Evolutionary conservation across 1,140 invertebrate species (phyloP).

Genomic region (Pemphigus obesinymphae): DNA sequence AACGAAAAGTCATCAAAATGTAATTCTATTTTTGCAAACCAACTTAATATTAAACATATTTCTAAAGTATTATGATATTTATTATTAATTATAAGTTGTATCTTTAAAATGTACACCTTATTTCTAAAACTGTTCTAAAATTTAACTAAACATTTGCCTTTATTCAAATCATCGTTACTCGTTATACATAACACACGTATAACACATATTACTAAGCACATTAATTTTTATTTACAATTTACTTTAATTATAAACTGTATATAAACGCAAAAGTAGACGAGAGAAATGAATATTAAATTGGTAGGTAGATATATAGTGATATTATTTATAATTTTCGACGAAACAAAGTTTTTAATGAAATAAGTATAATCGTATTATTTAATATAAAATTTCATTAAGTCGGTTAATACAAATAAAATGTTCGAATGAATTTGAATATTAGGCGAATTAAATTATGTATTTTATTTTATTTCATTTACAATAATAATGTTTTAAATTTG

Average conservation of each 20-base stretch:
- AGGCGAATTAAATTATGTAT: background rate
- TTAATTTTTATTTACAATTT: background rate
- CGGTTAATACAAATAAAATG: background rate
- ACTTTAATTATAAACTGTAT: background rate
- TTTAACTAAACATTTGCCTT: too few relatives aligned
- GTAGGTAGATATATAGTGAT: background rate
- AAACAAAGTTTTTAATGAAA: background rate
- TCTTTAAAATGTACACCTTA: too few relatives aligned
- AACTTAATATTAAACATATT: too few relatives aligned
- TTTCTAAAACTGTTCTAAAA: too few relatives aligned
- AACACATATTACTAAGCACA: too few relatives aligned
- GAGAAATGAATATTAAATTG: background rate
- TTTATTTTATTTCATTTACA: background rate
- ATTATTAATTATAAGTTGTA: too few relatives aligned
- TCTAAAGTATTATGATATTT: too few relatives aligned
- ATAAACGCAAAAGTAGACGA: background rate
- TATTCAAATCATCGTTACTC: too few relatives aligned
- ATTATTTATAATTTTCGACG: background rate
- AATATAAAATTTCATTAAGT: background rate
- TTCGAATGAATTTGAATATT: background rate
- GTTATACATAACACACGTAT: too few relatives aligned
- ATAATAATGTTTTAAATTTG: background rate
- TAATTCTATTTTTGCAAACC: too few relatives aligned
- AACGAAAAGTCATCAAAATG: too few relatives aligned
- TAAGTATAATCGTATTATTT: slow-evolving; percentile 11